phyloP scores from a whole-genome alignment of 2,888 invertebrate species.

The Alloplasta piceator region DNA sequence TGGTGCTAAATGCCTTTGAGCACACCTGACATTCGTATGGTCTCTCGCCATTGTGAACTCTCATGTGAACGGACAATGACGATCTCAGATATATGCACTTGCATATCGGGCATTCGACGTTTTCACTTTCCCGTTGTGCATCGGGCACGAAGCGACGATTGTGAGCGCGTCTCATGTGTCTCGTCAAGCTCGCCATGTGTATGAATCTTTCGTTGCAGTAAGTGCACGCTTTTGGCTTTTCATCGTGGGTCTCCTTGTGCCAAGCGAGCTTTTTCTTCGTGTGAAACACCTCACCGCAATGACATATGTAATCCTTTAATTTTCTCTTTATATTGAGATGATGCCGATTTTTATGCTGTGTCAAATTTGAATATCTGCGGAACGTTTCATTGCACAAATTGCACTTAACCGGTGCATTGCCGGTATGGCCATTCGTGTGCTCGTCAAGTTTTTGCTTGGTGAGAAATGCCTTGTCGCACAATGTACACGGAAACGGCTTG shows the following conservation, averaged over 20 bases:
- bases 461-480: slow-evolving; percentile 92
- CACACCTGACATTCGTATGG: slow-evolving; percentile 93
- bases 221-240: slow-evolving; percentile 92
- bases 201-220: slow-evolving; percentile 95
- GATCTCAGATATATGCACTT: slow-evolving; percentile 91
- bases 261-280: slow-evolving; percentile 93
- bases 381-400: slow-evolving; percentile 92
- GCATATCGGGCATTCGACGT: slow-evolving; percentile 91
- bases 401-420: slow-evolving; percentile 92
- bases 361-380: slow-evolving; percentile 92
- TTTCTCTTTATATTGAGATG: slow-evolving; percentile 90
- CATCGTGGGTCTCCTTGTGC: slow-evolving; percentile 94
- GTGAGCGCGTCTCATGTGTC: slow-evolving; percentile 93
- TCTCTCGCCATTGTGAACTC: slow-evolving; percentile 89
- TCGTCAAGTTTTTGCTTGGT: slow-evolving; percentile 92
- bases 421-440: slow-evolving; percentile 93
- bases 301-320: slow-evolving; percentile 89
- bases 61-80: slow-evolving; percentile 91
- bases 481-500: slow-evolving; percentile 89
- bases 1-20: slow-evolving; percentile 93
- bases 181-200: slow-evolving; percentile 91
- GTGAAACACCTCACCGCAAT: slow-evolving; percentile 92
- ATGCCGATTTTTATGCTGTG: slow-evolving; percentile 92
- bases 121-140: slow-evolving; percentile 86
- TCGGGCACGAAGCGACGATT: slow-evolving; percentile 90